Conservation (phyloP, 2,797 vertebrate genomes). For the Ciconia nigra region DNA sequence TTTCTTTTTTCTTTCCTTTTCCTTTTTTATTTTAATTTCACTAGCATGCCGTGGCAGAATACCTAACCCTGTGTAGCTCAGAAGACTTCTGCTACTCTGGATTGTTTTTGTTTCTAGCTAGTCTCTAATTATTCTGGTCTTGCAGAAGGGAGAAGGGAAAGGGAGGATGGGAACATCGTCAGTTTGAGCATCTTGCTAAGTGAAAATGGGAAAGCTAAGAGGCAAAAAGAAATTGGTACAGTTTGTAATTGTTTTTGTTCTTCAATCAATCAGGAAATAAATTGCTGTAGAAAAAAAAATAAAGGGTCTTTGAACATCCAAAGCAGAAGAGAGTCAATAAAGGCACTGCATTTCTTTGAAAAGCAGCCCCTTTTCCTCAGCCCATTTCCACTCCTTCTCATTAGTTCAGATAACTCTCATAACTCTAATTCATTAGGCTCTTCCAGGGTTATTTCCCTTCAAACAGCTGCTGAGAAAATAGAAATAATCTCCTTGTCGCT, state of each 20-base stretch:
- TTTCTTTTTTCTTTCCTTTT: neutral
- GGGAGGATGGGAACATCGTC: neutral
- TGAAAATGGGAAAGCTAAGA: constrained; percentile 40
- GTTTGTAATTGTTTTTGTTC: constrained; percentile 59
- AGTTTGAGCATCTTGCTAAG: neutral
- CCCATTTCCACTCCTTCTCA: neutral
- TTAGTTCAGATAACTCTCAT: constrained; percentile 19
- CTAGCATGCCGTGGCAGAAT: neutral
- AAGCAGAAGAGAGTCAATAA: constrained; percentile 37
- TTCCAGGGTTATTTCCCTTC: constrained; percentile 29
- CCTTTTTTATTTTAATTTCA: neutral
- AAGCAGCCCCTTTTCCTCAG: neutral
- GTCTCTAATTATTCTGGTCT: constrained; percentile 7
- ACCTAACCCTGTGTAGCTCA: neutral
- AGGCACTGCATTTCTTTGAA: constrained; percentile 18
- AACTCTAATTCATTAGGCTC: constrained; percentile 25
- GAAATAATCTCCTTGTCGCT: neutral
- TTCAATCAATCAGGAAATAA: constrained; percentile 51
- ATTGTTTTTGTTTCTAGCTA: neutral
- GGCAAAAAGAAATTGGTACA: constrained; percentile 22
- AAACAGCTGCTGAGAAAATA: constrained; percentile 42
- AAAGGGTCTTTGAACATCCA: constrained; percentile 26
- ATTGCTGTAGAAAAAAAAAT: neutral
- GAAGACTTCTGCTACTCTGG: neutral
- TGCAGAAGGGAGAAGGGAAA: neutral